phyloP scores from a whole-genome alignment of 2,888 invertebrate species.

The Himalopsyche anomala region DNA sequence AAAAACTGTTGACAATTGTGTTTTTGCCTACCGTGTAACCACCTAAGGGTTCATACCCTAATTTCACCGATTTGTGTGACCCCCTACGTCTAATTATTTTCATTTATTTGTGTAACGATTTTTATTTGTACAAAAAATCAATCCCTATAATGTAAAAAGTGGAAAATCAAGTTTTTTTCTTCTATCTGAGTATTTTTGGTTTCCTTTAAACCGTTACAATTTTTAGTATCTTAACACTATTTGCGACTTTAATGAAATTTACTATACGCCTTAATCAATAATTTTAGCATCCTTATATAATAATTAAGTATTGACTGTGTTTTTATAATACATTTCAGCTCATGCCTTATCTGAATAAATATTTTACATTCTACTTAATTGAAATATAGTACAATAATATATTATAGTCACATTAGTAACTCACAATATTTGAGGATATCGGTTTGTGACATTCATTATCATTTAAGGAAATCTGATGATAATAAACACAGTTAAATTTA shows the following conservation, averaged over 20 bases:
- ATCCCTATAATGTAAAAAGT: constrained; percentile 48
- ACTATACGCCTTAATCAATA: too few relatives aligned
- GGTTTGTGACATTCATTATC: background rate
- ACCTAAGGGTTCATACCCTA: constrained; percentile 64
- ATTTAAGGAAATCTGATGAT: background rate
- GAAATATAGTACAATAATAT: too few relatives aligned
- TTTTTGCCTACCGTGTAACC: constrained; percentile 55
- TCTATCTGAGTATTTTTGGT: background rate
- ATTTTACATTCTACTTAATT: too few relatives aligned
- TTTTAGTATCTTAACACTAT: background rate
- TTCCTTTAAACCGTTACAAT: background rate
- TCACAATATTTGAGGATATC: too few relatives aligned
- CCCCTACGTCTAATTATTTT: constrained; percentile 63
- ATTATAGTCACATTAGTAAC: too few relatives aligned
- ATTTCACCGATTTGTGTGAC: constrained; percentile 63
- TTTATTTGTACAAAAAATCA: constrained; percentile 54
- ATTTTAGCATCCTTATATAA: too few relatives aligned
- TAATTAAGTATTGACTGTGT: too few relatives aligned
- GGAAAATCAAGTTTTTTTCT: constrained; percentile 61
- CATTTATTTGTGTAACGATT: constrained; percentile 64
- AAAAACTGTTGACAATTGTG: constrained; percentile 65
- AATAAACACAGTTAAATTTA: background rate
- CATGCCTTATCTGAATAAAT: too few relatives aligned
- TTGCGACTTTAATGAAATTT: too few relatives aligned
- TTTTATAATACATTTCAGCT: too few relatives aligned